Base-by-base conservation (phyloP, 2,797 vertebrate genomes). In the Mus spretus region DNA sequence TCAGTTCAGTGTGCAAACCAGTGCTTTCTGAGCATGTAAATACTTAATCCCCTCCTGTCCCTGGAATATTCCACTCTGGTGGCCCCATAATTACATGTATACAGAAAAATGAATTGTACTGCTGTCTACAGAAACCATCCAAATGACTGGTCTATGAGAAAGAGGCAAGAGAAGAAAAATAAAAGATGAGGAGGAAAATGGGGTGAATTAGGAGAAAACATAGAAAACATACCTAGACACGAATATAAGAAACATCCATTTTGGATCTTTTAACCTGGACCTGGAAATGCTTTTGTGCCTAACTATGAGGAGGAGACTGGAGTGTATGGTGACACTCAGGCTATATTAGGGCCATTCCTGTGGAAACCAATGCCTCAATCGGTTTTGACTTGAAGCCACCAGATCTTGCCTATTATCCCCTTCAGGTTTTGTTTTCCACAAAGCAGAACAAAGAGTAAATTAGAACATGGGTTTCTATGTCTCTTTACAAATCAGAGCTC, bases 401-500 rank as follows among this genome's bases (percentile, higher is more conserved):
- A 93, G 94, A 96, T 72, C 77, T 95, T 95, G 83, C 59, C 65
- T 95, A 94, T 95, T 96, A 97, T 95, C 90, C n/a, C 59, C 40
- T 96, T 94, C 7, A 44, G 55, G 92, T 84, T 97, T 96, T 97
- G 92, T 96, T 97, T 97, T 90, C 59, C 89, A 91, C 31, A 96
- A 95, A 94, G 50, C 55, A 94, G 91, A 95, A 96, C 75, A 95
- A 92, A 57, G 34, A 93, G 14, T 93, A 96, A 97, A 96, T 96
- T 95, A 97, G 90, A 93, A 90, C 91, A 93, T 88, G 0, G 9
- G 83, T 93, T 97, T 90, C 90, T 96, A 61, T 78, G 88, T 91
- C 93, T 95, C 94, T 97, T 96, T 94, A 97, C 40, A 97, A 95
- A 97, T 91, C 79, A 74, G 34, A 97, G 90, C 87, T 94, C 87